These are phyloP conservation scores for Cladorhizidae sp. DNA, from an alignment of 37 sponge, comb jelly and placozoan species.

Conservation along the genomic window DNA sequence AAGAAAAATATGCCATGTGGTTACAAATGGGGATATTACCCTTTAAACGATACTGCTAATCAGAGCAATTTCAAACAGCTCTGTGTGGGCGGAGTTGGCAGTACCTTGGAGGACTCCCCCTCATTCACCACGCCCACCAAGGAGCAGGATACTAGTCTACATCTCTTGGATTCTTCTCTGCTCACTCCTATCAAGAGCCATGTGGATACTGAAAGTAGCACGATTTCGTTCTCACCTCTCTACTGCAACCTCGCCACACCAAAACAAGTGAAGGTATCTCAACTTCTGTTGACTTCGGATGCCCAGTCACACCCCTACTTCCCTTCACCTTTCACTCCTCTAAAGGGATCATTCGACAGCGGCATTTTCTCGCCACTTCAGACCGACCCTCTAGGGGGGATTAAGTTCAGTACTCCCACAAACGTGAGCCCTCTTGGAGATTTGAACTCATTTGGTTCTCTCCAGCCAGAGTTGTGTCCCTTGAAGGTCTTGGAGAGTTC, in stretches of 20 bases:
- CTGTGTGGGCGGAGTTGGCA: background rate
- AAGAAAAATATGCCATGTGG: background rate
- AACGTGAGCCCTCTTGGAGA: slow-evolving; percentile 22
- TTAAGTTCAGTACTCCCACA: slow-evolving; percentile 51
- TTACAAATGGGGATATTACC: background rate
- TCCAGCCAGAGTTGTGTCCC: slow-evolving; percentile 7
- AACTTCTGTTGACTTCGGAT: background rate
- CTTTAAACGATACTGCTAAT: background rate
- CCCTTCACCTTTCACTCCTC: slow-evolving; percentile 46
- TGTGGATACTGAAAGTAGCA: slow-evolving; percentile 10
- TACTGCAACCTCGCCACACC: slow-evolving; percentile 28
- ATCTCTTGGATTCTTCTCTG: slow-evolving; percentile 35
- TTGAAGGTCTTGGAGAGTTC: slow-evolving; percentile 5
- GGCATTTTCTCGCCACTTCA: slow-evolving; percentile 48
- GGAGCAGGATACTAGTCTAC: slow-evolving; percentile 21
- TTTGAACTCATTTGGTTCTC: slow-evolving; percentile 19
- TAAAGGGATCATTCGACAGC: slow-evolving; percentile 38
- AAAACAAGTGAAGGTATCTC: slow-evolving; percentile 1
- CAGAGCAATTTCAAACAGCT: background rate
- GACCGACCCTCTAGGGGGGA: background rate
- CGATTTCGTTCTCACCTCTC: slow-evolving; percentile 51
- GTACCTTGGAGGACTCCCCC: background rate
- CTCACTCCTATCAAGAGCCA: slow-evolving; percentile 42
- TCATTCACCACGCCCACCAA: slow-evolving; percentile 14
- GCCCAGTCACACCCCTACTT: background rate